Conservation (phyloP, 1,140 invertebrate species). For the Drosophila leontia region DNA sequence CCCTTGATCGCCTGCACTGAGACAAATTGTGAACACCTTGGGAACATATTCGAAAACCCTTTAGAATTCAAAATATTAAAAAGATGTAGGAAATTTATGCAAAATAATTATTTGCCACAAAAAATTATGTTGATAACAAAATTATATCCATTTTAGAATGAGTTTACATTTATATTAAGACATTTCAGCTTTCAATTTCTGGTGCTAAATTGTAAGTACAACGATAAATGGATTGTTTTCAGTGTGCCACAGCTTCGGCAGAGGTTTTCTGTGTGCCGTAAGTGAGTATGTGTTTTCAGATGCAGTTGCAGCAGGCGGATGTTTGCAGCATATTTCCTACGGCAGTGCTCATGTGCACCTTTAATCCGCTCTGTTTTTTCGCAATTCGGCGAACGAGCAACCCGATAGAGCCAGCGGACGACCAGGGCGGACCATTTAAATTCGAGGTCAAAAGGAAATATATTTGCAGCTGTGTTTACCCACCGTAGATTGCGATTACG, state of each 20-base stretch:
- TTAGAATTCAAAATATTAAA: no score
- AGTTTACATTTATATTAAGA: not conserved
- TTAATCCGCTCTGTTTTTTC: slow-evolving; percentile 77
- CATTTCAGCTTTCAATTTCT: no score
- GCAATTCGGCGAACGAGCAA: slow-evolving; percentile 57
- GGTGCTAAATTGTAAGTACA: not conserved
- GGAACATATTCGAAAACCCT: not conserved
- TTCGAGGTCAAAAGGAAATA: slow-evolving; percentile 77
- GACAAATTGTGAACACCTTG: not conserved
- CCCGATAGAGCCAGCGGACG: slow-evolving; percentile 60
- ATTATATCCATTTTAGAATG: not conserved
- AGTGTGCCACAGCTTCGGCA: slow-evolving; percentile 25
- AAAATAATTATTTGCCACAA: not conserved
- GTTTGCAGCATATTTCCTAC: slow-evolving; percentile 82
- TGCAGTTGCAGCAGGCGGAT: slow-evolving; percentile 84
- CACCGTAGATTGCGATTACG: slow-evolving; percentile 64
- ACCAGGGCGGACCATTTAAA: slow-evolving; percentile 74
- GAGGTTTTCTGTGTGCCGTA: slow-evolving; percentile 33
- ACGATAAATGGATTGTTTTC: not conserved
- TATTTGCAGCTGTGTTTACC: slow-evolving; percentile 78
- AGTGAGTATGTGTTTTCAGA: slow-evolving; percentile 72
- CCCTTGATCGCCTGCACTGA: slow-evolving; percentile 1
- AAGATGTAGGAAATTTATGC: no score
- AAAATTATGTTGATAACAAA: not conserved
- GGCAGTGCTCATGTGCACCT: slow-evolving; percentile 80